phyloP scores from a whole-genome alignment of 2,888 invertebrate genomes.

The Ennomos quercinarius region DNA sequence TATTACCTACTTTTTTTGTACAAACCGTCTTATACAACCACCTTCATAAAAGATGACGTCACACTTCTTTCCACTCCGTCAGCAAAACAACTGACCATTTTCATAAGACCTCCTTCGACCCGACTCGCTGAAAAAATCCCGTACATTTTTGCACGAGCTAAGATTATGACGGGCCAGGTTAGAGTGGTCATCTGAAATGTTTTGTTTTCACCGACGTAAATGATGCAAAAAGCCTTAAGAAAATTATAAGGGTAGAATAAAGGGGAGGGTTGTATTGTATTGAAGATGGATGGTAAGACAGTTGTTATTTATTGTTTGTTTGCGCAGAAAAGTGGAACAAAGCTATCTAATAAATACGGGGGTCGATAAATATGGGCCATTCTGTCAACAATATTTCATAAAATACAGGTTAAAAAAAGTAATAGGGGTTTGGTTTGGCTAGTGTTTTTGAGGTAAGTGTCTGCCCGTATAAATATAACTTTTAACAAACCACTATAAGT shows the following conservation, averaged over 20 bases:
- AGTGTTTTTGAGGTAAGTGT: too few species aligned
- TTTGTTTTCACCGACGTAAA: constrained; percentile 53
- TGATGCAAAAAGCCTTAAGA: constrained; percentile 60
- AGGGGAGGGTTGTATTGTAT: constrained; percentile 44
- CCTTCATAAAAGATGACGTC: constrained; percentile 42
- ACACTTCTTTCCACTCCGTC: constrained; percentile 46
- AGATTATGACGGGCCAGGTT: constrained; percentile 45
- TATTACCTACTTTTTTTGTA: too few species aligned
- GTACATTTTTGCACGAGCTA: constrained; percentile 20
- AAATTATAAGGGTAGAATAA: constrained; percentile 50
- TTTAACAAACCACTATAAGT: too few species aligned
- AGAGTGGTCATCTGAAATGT: constrained; percentile 48
- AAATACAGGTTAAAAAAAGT: too few species aligned
- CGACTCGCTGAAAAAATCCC: constrained; percentile 33
- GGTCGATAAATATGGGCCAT: too few species aligned
- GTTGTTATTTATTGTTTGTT: constrained; percentile 42
- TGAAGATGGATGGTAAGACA: constrained; percentile 48
- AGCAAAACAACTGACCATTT: constrained; percentile 46
- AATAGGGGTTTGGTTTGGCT: too few species aligned
- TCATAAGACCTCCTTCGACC: constrained; percentile 32
- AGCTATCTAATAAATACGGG: constrained; percentile 1
- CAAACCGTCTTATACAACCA: constrained; percentile 1
- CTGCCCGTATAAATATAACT: too few species aligned
- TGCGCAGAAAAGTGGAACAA: constrained; percentile 27
- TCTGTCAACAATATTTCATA: too few species aligned